A percentile compares a stretch with the other conserved stretches of the same genome.
Evolutionary conservation across 2,797 vertebrate genomes (phyloP).

Genomic region (Holocentrus rufus): DNA sequence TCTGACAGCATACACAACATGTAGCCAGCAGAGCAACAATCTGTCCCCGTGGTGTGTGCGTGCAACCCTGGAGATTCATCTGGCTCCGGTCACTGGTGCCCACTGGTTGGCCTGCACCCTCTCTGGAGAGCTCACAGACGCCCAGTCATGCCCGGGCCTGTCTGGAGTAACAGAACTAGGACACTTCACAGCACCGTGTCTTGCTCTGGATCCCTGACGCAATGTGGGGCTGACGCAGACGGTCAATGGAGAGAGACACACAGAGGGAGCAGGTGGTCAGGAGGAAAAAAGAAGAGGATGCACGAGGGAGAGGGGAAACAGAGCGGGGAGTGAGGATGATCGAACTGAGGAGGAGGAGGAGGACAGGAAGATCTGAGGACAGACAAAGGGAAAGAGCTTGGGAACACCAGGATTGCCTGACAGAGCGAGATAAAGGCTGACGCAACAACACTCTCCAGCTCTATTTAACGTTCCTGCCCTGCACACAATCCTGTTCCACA

Average conservation of each 20-base stretch:
- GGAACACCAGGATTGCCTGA: background rate
- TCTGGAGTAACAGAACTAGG: conserved; percentile 59
- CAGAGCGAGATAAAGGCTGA: conserved; percentile 16
- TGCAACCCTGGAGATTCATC: conserved; percentile 40
- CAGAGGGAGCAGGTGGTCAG: conserved; percentile 15
- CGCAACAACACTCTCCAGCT: conserved; percentile 13
- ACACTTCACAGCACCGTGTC: conserved; percentile 46
- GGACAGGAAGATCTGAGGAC: background rate
- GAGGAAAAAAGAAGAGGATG: background rate
- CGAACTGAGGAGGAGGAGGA: background rate
- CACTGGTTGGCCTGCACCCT: conserved; percentile 33
- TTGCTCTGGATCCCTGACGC: conserved; percentile 44
- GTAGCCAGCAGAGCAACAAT: conserved; percentile 59
- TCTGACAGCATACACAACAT: conserved; percentile 38
- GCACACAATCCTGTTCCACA: background rate
- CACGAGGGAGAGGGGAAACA: too few relatives aligned
- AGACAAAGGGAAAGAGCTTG: background rate
- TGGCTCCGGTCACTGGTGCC: conserved; percentile 41
- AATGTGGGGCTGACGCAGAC: conserved; percentile 41
- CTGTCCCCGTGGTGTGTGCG: conserved; percentile 56
- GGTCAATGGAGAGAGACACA: conserved; percentile 23
- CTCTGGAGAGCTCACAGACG: conserved; percentile 23
- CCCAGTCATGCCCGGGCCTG: conserved; percentile 16
- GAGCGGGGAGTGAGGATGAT: background rate
- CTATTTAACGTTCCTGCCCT: background rate